Base-by-base conservation (phyloP, 1,140 invertebrate genomes). In the Sarcophaga peregrina region DNA sequence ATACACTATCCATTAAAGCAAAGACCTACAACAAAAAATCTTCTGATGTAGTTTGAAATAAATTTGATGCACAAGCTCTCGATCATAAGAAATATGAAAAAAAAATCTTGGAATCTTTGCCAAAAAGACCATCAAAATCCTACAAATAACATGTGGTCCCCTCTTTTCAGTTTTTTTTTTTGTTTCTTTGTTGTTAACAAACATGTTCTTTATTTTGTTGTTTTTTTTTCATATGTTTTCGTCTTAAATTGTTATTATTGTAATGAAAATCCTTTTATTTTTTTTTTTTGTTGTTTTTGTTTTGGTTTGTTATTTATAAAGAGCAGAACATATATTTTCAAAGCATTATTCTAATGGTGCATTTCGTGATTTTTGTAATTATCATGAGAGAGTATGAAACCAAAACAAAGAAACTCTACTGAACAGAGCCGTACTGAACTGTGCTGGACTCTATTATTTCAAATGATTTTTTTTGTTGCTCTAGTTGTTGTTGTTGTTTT, bases 361-460 rank as follows among this genome's bases (percentile, higher is more conserved):
- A 58, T 74, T 83, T 83, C 83, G 83, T 84, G 83, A 82, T 84
- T 81, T 82, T 81, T 76, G 83, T 83, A 82, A 83, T 84, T 84
- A 84, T 82, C 37, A 58, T 76, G 72, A 83, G 80, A 81, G 62
- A 80, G 48, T 47, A 76, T 45, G 6, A 37, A 15, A 37, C 10
- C 11, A 76, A n/a, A 73, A 37, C 10, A 73, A 73, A 1, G 25
- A 25, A 80, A 80, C 76, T n/a, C 25, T 2, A 37, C 25, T 37
- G 25, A 37, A 37, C 25, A 2, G 25, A 2, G 25, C 25, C 4
- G 25, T 37, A 37, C 25, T 37, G 25, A 37, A 37, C 25, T 37
- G 25, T 1, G 4, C 25, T 37, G 1, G 25, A 2, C 17, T 25
- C 17, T 75, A 46, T 75, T 75, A 47, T 46, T 75, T 73, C 10